Evolutionary conservation across 2,888 invertebrate species (phyloP), one percentile per base, ranked within the genome.

Genomic region (Epirrita christyi): DNA sequence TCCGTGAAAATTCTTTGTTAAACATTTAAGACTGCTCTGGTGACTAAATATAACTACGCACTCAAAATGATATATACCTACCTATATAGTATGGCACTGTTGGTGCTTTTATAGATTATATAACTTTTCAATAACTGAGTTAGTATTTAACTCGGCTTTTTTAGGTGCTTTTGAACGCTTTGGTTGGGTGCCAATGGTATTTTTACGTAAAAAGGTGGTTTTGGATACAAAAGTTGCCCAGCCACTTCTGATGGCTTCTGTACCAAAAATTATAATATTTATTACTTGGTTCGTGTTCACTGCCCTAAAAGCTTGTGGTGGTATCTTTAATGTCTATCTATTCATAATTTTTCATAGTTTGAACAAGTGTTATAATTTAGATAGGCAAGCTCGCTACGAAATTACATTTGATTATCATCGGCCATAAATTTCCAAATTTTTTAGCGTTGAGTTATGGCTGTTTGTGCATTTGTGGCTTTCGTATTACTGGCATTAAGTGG

Each of bases 241-340:
- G 9, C 34, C 28, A 13, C 21, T 38, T 44, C 13, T 28, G 43
- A 45, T 52, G 34, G 7, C 11, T 28, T 48, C 42, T 15, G 48
- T 55, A 60, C 52, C 64, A 55, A 71, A 72, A 71, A 72, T 71
- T 68, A 73, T 68, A 72, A 75, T 75, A 70, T 74, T 73, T 70
- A 71, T 70, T 60, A 62, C 63, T 62, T 58, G 40, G 41, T 63
- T 63, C 65, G 59, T 70, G 70, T 54, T 66, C 55, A 64, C 65
- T 61, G 47, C 57, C 50, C 62, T 63, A 57, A 62, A 67, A 68
- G 56, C 62, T 59, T 52, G 48, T 59, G 8, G 58, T 37, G 47
- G 55, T 72, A 70, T 72, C 67, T 70, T 65, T 61, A 65, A 61
- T 64, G 61, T 64, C 58, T 71, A 72, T 70, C 69, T 73, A 67